Base-by-base conservation (phyloP, 1,140 invertebrate genomes). In the Belonocnema kinseyi region DNA sequence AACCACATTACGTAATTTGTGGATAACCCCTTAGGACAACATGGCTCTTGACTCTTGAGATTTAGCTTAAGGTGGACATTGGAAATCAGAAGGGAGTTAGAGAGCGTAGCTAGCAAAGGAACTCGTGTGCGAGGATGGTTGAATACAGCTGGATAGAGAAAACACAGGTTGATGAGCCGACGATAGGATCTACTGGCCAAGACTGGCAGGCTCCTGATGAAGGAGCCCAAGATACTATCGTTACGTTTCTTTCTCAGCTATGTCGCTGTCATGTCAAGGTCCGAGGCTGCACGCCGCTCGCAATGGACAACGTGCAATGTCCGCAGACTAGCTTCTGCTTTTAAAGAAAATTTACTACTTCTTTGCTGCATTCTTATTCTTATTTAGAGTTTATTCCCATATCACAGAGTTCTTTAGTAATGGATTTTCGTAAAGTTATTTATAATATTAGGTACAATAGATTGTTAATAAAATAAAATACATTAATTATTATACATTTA, bases 151-250 rank as follows among this genome's bases (percentile, higher is more conserved):
- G 81, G 78, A 82, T 84, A 84, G 81, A 83, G 80, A 84, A 83
- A 82, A 82, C 80, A 82, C 81, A 82, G 81, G 82, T 85, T 87
- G 85, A 87, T 85, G 84, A 87, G 84, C 74, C 78, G 82, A 83
- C 74, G 84, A 87, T 87, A 87, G 81, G 79, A 87, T 85, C 85
- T 85, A 73, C 79, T 80, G 77, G 79, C 79, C 77, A 72, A 79
- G 81, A 78, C 78, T 77, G 77, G 80, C 77, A 81, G 82, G 79
- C 82, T 81, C 79, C 77, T 80, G 77, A 82, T 82, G 85, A 81
- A 83, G 82, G 80, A 84, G 85, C 80, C 61, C 76, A 74, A 84
- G 86, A 85, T 84, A 81, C 76, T 84, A 85, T 87, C 86, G 77
- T 81, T 81, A 81, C 77, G 82, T 83, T 85, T 83, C 84, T 82